Percentiles rank a stretch among this genome's conserved stretches.
phyloP scores from a whole-genome alignment of 2,797 vertebrate species.

The Hephaestus fuliginosus region DNA sequence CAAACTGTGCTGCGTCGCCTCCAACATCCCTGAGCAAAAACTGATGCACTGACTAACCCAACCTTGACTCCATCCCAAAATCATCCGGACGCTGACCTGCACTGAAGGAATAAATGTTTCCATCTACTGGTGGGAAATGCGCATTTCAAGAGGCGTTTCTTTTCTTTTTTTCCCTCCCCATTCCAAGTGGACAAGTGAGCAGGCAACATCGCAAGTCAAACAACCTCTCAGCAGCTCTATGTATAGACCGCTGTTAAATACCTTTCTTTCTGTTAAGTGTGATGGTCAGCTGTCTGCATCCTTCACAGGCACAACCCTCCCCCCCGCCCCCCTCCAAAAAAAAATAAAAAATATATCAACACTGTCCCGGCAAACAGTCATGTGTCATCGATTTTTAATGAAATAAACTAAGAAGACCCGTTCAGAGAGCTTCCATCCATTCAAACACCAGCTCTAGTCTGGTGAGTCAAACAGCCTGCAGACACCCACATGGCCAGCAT shows the following conservation, averaged over 20 bases:
- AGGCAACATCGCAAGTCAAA: conserved; percentile 65
- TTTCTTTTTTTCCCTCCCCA: neutral
- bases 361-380: conserved; percentile 20
- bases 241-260: conserved; percentile 74
- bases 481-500: neutral
- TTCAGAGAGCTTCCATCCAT: conserved; percentile 46
- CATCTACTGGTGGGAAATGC: conserved; percentile 83
- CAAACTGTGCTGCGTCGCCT: conserved; percentile 8
- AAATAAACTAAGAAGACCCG: conserved; percentile 27
- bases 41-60: conserved; percentile 13
- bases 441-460: conserved; percentile 5
- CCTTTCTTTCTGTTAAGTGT: conserved; percentile 70
- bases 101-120: conserved; percentile 79
- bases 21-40: neutral
- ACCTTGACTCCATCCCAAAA: conserved; percentile 39
- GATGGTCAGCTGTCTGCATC: conserved; percentile 80
- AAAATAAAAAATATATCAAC: conserved; percentile 8
- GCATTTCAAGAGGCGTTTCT: conserved; percentile 62
- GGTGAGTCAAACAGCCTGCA: conserved; percentile 10
- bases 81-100: conserved; percentile 42
- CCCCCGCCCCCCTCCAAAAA: no score
- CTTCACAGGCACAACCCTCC: conserved; percentile 57
- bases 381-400: conserved; percentile 32
- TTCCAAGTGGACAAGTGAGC: conserved; percentile 54
- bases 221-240: conserved; percentile 76